A percentile compares a stretch with the other conserved stretches of the same genome.
Evolutionary conservation across 2,113 vertebrate species (phyloP).

Genomic region (Myanophis thanlyinensis): DNA sequence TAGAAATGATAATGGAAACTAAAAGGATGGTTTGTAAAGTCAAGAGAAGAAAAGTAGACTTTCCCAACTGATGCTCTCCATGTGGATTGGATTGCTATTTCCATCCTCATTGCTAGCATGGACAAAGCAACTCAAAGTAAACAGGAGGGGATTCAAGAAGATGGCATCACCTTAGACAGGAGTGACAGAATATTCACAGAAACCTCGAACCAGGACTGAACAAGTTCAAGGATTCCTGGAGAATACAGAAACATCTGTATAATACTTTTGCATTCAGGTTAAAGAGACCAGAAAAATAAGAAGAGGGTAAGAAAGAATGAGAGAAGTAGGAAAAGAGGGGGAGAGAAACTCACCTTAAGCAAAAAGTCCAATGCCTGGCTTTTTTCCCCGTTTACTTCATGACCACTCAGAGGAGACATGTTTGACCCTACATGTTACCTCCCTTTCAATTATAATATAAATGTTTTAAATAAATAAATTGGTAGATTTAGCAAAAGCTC

Average conservation of each 20-base stretch:
- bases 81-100: background rate
- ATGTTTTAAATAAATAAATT: background rate
- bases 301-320: background rate
- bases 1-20: background rate
- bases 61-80: background rate
- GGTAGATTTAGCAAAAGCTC: background rate
- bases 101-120: background rate
- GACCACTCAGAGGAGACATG: background rate
- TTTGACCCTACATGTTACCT: background rate
- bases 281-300: background rate
- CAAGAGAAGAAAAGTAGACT: background rate
- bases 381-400: background rate
- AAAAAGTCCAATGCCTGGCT: background rate
- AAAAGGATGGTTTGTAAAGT: background rate
- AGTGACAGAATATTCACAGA: background rate
- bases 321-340: background rate
- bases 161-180: background rate
- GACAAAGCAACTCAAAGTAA: background rate
- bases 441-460: background rate
- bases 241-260: background rate
- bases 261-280: background rate
- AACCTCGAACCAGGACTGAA: background rate
- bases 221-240: background rate
- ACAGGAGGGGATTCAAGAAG: background rate
- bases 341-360: background rate